Conservation (phyloP, 2,113 vertebrate genomes). For the Triplophysa dalaica region DNA sequence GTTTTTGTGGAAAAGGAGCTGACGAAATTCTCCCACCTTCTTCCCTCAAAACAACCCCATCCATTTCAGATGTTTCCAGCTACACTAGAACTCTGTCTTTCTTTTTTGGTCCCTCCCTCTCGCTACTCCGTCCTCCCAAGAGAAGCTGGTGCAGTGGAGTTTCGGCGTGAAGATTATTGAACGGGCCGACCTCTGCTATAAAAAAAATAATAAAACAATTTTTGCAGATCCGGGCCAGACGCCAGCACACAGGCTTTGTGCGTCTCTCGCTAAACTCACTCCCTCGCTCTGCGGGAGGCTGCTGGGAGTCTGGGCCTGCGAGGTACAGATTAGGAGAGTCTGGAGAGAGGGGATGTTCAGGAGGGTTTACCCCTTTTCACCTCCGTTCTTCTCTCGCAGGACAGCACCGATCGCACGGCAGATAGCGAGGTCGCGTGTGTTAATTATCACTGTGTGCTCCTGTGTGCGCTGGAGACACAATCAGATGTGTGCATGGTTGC, state of each 20-base stretch:
- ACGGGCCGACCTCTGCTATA: conserved; percentile 47
- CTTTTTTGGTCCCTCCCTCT: conserved; percentile 25
- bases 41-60: conserved; percentile 31
- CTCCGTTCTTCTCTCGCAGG: conserved; percentile 57
- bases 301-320: conserved; percentile 45
- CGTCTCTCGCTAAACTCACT: conserved; percentile 26
- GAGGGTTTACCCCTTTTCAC: conserved; percentile 34
- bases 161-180: conserved; percentile 55
- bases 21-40: conserved; percentile 39
- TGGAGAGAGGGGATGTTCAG: conserved; percentile 32
- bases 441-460: conserved; percentile 66
- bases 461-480: conserved; percentile 45
- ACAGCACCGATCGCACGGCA: conserved; percentile 55
- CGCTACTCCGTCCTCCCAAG: conserved; percentile 63
- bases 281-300: conserved; percentile 45
- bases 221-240: conserved; percentile 43
- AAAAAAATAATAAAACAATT: conserved; percentile 18
- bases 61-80: conserved; percentile 37
- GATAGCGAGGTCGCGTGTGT: conserved; percentile 63
- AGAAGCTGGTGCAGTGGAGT: conserved; percentile 68
- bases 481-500: conserved; percentile 46
- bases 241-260: conserved; percentile 44
- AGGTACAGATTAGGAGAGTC: conserved; percentile 59
- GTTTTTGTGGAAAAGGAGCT: conserved; percentile 2
- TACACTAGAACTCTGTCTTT: conserved; percentile 42